Evolutionary conservation across 2,888 invertebrate genomes (phyloP).

Genomic region (Drosophila birchii): DNA sequence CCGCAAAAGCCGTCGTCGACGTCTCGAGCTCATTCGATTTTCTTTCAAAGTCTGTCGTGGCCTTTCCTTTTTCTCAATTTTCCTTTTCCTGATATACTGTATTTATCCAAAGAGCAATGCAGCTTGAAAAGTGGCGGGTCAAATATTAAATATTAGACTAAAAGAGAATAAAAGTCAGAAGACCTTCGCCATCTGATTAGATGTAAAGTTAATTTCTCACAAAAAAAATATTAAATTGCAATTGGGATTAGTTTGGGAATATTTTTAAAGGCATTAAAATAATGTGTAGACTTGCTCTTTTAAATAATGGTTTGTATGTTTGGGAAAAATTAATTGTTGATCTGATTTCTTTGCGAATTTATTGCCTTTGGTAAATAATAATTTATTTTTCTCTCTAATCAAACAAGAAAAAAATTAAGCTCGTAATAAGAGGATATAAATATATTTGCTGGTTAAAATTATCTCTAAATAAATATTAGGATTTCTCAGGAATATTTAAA

Average conservation of each 20-base stretch:
- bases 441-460: not conserved
- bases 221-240: conserved; percentile 20
- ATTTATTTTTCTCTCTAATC: not conserved
- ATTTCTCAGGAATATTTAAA: not conserved
- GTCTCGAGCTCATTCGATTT: conserved; percentile 59
- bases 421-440: not conserved
- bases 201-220: conserved; percentile 62
- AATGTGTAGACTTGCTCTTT: conserved; percentile 2
- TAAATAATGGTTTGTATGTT: not conserved
- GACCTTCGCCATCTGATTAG: conserved; percentile 23
- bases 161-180: not conserved
- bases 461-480: not conserved
- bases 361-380: not conserved
- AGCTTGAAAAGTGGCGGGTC: conserved; percentile 51
- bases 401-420: not conserved
- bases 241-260: conserved; percentile 9
- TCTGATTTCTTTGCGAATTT: not conserved
- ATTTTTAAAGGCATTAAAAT: not conserved
- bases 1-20: conserved; percentile 72
- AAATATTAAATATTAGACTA: conserved; percentile 73
- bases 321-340: conserved; percentile 8
- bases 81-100: conserved; percentile 12
- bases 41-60: conserved; percentile 13
- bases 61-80: conserved; percentile 31
- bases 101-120: conserved; percentile 53